Conservation (phyloP, 2,888 invertebrate species). For the Caenorhabditis plicata region DNA sequence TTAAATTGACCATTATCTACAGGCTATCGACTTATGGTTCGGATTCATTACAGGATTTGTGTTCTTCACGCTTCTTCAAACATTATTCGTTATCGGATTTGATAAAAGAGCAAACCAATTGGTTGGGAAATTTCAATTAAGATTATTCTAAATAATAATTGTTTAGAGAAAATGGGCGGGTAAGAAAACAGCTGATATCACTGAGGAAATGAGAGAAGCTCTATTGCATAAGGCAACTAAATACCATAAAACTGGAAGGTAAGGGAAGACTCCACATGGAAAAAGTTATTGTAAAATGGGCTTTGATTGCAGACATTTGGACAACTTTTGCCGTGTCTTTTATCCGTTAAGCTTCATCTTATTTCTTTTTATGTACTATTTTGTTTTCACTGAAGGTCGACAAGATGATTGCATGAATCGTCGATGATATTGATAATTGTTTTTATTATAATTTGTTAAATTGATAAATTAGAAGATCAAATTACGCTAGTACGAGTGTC, state of each 20-base stretch:
- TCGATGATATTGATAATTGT: too few relatives aligned
- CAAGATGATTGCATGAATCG: constrained; percentile 52
- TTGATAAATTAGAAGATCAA: too few relatives aligned
- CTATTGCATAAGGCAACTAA: constrained; percentile 56
- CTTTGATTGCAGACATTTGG: too few relatives aligned
- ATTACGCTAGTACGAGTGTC: too few relatives aligned
- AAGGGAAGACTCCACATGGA: too few relatives aligned
- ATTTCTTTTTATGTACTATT: constrained; percentile 64
- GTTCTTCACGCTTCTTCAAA: constrained; percentile 64
- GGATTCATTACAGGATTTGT: constrained; percentile 65
- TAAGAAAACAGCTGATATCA: constrained; percentile 57
- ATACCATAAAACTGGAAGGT: constrained; percentile 63
- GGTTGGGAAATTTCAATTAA: too few relatives aligned
- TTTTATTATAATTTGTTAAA: too few relatives aligned
- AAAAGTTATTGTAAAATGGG: too few relatives aligned
- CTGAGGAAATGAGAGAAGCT: constrained; percentile 57
- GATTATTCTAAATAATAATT: too few relatives aligned
- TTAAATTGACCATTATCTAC: too few relatives aligned
- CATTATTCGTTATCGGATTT: constrained; percentile 65
- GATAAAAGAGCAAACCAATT: constrained; percentile 64
- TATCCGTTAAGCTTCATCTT: constrained; percentile 63
- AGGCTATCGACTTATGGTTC: constrained; percentile 66
- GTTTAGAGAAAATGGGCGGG: constrained; percentile 63
- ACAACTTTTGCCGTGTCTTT: constrained; percentile 63
- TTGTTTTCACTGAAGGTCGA: constrained; percentile 63